Evolutionary conservation across 2,113 vertebrate genomes (phyloP).

Genomic region (Tragelaphus imberbis): DNA sequence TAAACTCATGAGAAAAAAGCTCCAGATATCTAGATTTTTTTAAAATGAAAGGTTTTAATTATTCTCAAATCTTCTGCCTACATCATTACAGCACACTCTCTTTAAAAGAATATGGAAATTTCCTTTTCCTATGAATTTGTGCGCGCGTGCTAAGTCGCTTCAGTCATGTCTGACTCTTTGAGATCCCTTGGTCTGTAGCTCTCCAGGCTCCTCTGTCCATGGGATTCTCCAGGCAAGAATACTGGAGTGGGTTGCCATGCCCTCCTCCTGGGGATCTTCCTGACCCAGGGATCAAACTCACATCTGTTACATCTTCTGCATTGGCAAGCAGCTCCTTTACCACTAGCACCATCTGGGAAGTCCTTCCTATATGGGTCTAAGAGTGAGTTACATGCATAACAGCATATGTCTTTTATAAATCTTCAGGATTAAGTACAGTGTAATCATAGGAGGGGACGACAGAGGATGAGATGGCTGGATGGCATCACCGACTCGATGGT

Average conservation of each 20-base stretch:
- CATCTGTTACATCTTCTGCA: neutral
- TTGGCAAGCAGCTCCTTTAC: neutral
- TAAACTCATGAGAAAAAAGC: slow-evolving; percentile 19
- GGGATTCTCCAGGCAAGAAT: neutral
- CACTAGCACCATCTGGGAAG: neutral
- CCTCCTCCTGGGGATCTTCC: neutral
- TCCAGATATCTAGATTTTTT: neutral
- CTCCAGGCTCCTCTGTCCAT: neutral
- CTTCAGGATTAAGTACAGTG: neutral
- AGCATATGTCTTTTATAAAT: neutral
- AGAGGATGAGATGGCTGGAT: too few species aligned
- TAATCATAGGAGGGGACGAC: neutral
- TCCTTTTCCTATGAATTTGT: neutral
- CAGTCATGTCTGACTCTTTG: neutral
- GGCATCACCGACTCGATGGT: too few species aligned
- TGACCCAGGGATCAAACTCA: neutral
- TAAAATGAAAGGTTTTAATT: neutral
- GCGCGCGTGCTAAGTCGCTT: rapidly evolving
- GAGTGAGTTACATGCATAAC: neutral
- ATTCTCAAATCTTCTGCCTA: slow-evolving; percentile 13
- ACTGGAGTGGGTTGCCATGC: neutral
- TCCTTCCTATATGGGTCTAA: neutral
- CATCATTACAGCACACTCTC: neutral
- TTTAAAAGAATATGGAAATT: neutral
- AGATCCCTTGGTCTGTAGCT: neutral